Conservation (phyloP, 2,888 invertebrate species). For the Acrobasis repandana region DNA sequence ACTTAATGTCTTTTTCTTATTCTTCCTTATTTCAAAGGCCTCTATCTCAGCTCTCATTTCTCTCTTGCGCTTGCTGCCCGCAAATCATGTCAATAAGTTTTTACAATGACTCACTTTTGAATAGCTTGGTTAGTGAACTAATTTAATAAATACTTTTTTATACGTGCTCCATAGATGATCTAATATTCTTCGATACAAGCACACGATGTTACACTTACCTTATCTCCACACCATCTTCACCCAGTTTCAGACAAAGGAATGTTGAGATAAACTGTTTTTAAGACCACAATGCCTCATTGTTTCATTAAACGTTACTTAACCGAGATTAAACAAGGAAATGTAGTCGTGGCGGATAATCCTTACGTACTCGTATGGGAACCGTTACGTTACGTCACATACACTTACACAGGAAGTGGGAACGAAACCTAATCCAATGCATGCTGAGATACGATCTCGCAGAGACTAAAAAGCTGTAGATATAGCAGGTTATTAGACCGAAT, state of each 20-base stretch:
- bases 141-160: no score
- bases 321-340: conserved; percentile 6
- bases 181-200: background rate
- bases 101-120: no score
- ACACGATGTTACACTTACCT: background rate
- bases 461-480: background rate
- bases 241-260: conserved; percentile 14
- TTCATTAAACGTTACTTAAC: conserved; percentile 18
- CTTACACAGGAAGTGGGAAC: conserved; percentile 61
- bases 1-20: no score
- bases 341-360: conserved; percentile 3
- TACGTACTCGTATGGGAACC: conserved; percentile 49
- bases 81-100: no score
- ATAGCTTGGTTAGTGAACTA: no score
- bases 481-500: conserved; percentile 55
- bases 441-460: conserved; percentile 38
- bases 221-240: conserved; percentile 17
- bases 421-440: conserved; percentile 53
- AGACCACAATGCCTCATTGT: conserved; percentile 14
- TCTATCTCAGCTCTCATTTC: no score
- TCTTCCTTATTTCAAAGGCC: no score
- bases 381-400: conserved; percentile 52
- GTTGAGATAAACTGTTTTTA: conserved; percentile 18
- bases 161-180: background rate
- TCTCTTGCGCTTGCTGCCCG: no score